Evolutionary conservation across 2,113 vertebrate species (phyloP).

Genomic region (Casuarius casuarius): DNA sequence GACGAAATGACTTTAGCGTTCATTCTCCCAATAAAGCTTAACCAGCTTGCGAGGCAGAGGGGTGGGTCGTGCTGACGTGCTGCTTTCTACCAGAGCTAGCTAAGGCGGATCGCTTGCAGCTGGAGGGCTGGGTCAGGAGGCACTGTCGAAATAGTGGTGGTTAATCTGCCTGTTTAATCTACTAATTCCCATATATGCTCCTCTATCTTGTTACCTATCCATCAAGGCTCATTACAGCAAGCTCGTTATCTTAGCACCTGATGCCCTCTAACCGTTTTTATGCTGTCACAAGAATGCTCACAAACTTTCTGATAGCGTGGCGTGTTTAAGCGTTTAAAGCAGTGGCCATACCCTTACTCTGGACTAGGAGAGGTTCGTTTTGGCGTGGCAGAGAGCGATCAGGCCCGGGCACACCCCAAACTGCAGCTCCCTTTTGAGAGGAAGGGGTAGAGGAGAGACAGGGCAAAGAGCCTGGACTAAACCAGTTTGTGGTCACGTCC

Average conservation of each 20-base stretch:
- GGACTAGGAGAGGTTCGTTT: background rate
- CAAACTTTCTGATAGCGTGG: rapidly evolving
- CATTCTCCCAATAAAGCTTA: background rate
- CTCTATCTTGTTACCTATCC: background rate
- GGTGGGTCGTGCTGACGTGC: background rate
- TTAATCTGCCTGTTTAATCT: background rate
- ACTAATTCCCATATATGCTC: background rate
- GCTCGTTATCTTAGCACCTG: background rate
- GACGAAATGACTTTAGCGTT: rapidly evolving
- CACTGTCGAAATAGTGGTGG: rapidly evolving
- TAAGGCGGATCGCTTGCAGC: background rate
- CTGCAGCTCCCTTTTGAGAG: rapidly evolving
- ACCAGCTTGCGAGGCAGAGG: rapidly evolving
- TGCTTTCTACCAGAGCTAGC: rapidly evolving
- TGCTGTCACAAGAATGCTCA: rapidly evolving
- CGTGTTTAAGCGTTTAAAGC: background rate
- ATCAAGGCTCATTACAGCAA: background rate
- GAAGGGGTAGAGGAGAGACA: background rate
- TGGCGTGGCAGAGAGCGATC: rapidly evolving
- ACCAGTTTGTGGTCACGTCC: rapidly evolving
- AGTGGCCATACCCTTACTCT: background rate
- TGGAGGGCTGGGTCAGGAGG: background rate
- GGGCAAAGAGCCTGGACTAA: rapidly evolving
- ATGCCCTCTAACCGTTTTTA: background rate
- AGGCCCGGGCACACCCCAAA: background rate